Evolutionary conservation across 2,888 invertebrate genomes (phyloP), one percentile per base, ranked within the genome.

Genomic region (Linnaemya vulpina): DNA sequence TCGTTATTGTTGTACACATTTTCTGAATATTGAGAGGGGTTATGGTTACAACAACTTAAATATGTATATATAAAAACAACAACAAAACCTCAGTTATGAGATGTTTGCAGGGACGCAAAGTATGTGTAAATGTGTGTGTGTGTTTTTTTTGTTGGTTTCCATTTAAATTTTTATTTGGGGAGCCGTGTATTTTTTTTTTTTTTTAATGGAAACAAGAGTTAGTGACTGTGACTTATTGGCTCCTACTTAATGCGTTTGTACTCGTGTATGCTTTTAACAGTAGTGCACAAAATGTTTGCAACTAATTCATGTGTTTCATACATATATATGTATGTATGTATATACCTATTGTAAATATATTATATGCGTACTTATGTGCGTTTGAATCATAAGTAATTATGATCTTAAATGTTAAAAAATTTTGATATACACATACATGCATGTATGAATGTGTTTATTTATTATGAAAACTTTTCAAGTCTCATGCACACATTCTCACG

Each of bases 11-110:
- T 13, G 25, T 7, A 25, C 38, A 25, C 17, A 35, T 40, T 30
- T 53, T 58, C 63, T 20, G 75, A 67, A 67, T 76, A 62, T 84
- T 85, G 82, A 74, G 85, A 85, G 85, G 78, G 85, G 85, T 85
- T 82, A 85, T 82, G 85, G 78, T 82, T 67, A 60, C 63, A 76
- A 49, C 38, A 65, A 55, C 49, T 22, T 49, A 51, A 20, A 63
- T 30, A 30, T 30, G n/a, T n/a, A 3, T 63, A 73, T 5, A 40
- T 3, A 43, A 43, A 11, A 46, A 20, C 43, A 38, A 63, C 22
- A 76, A 68, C 11, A 70, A 40, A 40, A 9, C 17, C 43, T 10
- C 17, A 43, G 25, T 25, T 25, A 70, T 43, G 53, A 70, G n/a
- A 43, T 68, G 51, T 68, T 35, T 15, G 17, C 15, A 22, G n/a